These are phyloP conservation scores for Drosophila stalkeri DNA, from an alignment of 2,888 invertebrate genomes.

Conservation along the genomic window DNA sequence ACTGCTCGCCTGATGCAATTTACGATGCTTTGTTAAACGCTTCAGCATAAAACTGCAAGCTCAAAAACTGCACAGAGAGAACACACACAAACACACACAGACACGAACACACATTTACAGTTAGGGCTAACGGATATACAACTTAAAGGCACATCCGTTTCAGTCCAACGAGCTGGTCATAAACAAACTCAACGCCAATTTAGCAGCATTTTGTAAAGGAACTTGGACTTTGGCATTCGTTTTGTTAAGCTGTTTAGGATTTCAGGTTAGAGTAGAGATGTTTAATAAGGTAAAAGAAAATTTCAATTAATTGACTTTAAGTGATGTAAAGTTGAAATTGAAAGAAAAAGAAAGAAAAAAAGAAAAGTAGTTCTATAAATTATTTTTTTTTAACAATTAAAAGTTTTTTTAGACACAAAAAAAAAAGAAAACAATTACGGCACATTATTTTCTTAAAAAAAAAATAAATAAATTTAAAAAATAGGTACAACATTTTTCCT, in stretches of 20 bases:
- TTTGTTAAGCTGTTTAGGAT: not conserved
- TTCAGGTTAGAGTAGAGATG: not conserved
- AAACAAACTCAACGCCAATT: conserved; percentile 67
- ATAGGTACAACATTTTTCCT: too few species aligned
- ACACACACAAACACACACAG: conserved; percentile 17
- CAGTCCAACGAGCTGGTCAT: conserved; percentile 60
- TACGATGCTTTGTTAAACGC: conserved; percentile 78
- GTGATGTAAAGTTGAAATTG: too few species aligned
- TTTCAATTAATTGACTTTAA: too few species aligned
- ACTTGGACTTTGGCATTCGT: not conserved
- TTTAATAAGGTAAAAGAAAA: too few species aligned
- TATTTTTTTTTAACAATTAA: too few species aligned
- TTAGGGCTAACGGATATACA: conserved; percentile 67
- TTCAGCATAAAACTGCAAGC: conserved; percentile 72
- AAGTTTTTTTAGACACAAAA: too few species aligned
- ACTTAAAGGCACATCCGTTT: conserved; percentile 78
- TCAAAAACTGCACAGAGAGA: conserved; percentile 44
- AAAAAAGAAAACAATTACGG: too few species aligned
- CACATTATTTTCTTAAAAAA: too few species aligned
- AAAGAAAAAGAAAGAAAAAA: too few species aligned
- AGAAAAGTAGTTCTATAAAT: too few species aligned
- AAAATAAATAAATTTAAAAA: too few species aligned
- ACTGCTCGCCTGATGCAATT: conserved; percentile 72
- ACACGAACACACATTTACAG: conserved; percentile 15
- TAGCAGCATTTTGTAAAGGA: not conserved